Evolutionary conservation across 2,888 invertebrate genomes (phyloP).

Genomic region (Cheilosia vernalis): DNA sequence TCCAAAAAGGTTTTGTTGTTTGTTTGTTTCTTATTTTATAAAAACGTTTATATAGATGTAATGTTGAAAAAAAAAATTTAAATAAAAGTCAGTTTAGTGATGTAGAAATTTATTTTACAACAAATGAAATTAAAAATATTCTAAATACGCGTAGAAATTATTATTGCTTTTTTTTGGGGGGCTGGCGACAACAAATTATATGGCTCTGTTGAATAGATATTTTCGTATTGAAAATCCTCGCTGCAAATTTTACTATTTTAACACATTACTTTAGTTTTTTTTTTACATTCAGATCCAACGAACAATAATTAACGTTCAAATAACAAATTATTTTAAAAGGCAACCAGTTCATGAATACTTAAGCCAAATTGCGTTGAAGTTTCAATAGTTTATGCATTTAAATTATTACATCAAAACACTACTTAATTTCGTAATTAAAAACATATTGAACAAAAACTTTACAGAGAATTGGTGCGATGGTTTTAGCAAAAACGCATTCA

Average conservation of each 20-base stretch:
- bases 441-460: neutral
- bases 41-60: slow-evolving; percentile 54
- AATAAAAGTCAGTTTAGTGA: slow-evolving; percentile 7
- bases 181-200: slow-evolving; percentile 32
- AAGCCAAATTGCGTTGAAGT: slow-evolving; percentile 59
- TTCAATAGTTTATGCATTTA: slow-evolving; percentile 39
- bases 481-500: slow-evolving; percentile 8
- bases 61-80: slow-evolving; percentile 37
- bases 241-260: slow-evolving; percentile 22
- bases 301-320: slow-evolving; percentile 64
- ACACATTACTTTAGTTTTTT: neutral
- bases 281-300: slow-evolving; percentile 63
- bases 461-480: neutral
- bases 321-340: slow-evolving; percentile 70
- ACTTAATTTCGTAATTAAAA: slow-evolving; percentile 11
- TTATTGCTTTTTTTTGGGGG: slow-evolving; percentile 44
- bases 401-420: slow-evolving; percentile 44
- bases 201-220: slow-evolving; percentile 15
- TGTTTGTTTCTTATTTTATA: slow-evolving; percentile 72
- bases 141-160: slow-evolving; percentile 61
- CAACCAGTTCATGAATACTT: slow-evolving; percentile 73
- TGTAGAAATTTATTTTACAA: slow-evolving; percentile 52
- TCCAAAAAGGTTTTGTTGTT: slow-evolving; percentile 75
- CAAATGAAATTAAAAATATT: slow-evolving; percentile 12
- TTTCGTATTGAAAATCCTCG: slow-evolving; percentile 28